These are phyloP conservation scores for Drosophila tanythrix DNA, from an alignment of 2,888 invertebrate species.

Conservation along the genomic window DNA sequence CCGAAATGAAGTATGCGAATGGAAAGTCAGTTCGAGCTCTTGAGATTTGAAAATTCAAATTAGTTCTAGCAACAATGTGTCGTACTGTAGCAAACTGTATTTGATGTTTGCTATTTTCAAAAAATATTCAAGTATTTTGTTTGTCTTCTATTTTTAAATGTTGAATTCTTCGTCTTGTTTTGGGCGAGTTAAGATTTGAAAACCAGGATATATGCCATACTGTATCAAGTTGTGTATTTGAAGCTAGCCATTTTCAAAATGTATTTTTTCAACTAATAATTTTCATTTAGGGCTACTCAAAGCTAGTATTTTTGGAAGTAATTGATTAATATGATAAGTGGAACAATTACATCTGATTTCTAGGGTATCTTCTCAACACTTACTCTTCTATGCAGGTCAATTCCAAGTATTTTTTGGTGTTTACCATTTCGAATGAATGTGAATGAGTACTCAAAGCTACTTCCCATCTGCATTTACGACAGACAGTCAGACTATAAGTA, in stretches of 20 bases:
- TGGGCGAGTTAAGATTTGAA: neutral
- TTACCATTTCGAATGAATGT: neutral
- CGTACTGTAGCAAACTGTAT: neutral
- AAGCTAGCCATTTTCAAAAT: neutral
- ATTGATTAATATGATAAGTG: neutral
- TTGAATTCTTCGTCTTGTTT: too few relatives aligned
- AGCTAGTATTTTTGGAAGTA: neutral
- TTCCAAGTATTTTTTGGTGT: neutral
- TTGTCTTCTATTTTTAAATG: neutral
- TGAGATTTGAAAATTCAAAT: neutral
- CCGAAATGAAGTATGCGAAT: too few relatives aligned
- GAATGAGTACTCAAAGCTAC: neutral
- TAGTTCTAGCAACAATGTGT: neutral
- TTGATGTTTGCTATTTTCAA: neutral
- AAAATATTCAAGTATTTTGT: neutral
- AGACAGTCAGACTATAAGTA: neutral
- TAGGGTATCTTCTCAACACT: neutral
- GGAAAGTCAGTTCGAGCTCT: too few relatives aligned
- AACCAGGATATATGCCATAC: neutral
- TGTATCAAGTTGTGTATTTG: neutral
- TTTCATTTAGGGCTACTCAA: neutral
- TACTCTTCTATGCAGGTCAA: neutral
- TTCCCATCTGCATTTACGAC: constrained; percentile 1
- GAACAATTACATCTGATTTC: neutral
- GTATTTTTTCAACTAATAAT: neutral